Evolutionary conservation across 2,113 vertebrate species (phyloP).

Genomic region (Nanorana parkeri): DNA sequence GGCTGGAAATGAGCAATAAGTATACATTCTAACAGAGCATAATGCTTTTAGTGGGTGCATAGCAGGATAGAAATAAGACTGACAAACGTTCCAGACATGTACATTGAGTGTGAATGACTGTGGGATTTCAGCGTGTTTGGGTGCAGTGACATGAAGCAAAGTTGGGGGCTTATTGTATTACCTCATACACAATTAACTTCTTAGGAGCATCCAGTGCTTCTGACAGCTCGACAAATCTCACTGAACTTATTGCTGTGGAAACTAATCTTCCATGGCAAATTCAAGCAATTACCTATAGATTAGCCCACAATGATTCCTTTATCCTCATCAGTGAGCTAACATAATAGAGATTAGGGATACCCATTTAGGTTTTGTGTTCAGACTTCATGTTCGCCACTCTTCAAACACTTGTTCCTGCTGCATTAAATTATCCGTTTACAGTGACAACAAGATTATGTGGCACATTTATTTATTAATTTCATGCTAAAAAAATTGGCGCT

Average conservation of each 20-base stretch:
- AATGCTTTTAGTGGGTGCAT: background rate
- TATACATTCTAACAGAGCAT: background rate
- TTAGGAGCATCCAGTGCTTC: constrained; percentile 62
- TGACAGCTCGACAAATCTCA: constrained; percentile 69
- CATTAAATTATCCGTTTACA: background rate
- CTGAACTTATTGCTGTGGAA: constrained; percentile 68
- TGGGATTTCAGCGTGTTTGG: constrained; percentile 15
- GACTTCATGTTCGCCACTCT: constrained; percentile 63
- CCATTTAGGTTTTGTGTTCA: constrained; percentile 62
- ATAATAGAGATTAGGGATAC: constrained; percentile 71
- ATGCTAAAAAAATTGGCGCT: background rate
- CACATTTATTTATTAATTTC: background rate
- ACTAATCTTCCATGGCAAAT: constrained; percentile 65
- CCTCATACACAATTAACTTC: constrained; percentile 66
- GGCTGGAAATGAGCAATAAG: constrained; percentile 9
- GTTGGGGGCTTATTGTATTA: constrained; percentile 59
- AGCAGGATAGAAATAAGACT: background rate
- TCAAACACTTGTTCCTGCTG: background rate
- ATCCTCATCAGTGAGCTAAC: constrained; percentile 75
- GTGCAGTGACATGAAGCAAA: constrained; percentile 47
- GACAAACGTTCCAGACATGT: background rate
- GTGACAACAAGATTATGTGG: background rate
- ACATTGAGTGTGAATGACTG: background rate
- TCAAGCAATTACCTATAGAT: constrained; percentile 75
- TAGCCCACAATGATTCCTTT: constrained; percentile 73